Evolutionary conservation across 2,113 vertebrate species (phyloP).

Genomic region (Trematomus loennbergii): DNA sequence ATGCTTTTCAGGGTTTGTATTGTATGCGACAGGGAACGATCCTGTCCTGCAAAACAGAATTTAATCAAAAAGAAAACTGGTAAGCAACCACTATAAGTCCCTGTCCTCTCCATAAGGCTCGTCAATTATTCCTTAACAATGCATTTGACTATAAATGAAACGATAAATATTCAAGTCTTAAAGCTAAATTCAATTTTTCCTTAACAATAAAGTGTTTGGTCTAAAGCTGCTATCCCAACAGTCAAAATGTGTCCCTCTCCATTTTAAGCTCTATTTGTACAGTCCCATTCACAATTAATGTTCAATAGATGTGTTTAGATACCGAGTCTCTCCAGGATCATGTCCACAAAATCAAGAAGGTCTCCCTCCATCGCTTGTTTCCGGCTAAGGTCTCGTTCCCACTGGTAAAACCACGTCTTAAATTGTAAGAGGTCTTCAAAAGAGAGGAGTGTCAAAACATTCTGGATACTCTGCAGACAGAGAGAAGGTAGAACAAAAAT

Average conservation of each 20-base stretch:
- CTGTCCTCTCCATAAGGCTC: not conserved
- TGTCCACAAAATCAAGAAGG: constrained; percentile 81
- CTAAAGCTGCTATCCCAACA: not conserved
- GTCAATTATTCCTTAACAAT: not conserved
- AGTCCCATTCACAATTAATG: not conserved
- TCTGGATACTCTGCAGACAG: constrained; percentile 71
- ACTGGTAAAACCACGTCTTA: constrained; percentile 41
- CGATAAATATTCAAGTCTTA: not conserved
- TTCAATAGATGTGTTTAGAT: constrained; percentile 5
- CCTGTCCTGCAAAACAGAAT: constrained; percentile 58
- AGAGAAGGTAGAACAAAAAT: not conserved
- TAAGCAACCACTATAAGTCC: not conserved
- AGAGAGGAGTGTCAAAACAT: constrained; percentile 15
- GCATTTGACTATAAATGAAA: not conserved
- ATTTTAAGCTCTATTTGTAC: not conserved
- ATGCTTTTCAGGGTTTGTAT: constrained; percentile 59
- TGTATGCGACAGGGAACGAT: constrained; percentile 55
- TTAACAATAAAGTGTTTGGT: not conserved
- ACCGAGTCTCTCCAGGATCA: constrained; percentile 71
- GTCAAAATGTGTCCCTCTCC: not conserved
- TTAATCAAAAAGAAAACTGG: not conserved
- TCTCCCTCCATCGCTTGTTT: constrained; percentile 62
- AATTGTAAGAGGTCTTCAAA: constrained; percentile 50
- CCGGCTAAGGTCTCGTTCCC: not conserved
- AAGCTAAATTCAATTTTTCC: not conserved